Evolutionary conservation across 2,888 invertebrate species (phyloP).

Genomic region (Cheilosia vulpina): DNA sequence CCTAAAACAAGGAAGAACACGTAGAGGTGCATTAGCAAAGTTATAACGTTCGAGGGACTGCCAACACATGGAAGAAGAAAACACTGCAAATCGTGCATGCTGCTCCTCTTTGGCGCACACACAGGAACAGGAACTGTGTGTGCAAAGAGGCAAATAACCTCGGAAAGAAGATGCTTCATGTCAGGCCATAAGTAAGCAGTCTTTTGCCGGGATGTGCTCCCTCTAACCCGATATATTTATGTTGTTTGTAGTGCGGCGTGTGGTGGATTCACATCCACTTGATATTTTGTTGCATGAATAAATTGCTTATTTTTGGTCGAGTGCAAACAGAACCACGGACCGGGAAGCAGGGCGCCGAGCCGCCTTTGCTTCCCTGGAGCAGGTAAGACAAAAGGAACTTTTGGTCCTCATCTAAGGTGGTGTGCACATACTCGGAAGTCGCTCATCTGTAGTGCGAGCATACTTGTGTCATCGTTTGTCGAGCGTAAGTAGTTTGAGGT

Average conservation of each 20-base stretch:
- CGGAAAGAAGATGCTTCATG: slow-evolving; percentile 64
- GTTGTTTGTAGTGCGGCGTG: slow-evolving; percentile 13
- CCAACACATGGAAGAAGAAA: slow-evolving; percentile 21
- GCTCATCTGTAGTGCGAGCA: slow-evolving; percentile 58
- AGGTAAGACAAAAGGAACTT: slow-evolving; percentile 18
- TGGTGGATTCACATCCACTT: slow-evolving; percentile 65
- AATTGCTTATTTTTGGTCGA: slow-evolving; percentile 72
- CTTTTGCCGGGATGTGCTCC: slow-evolving; percentile 52
- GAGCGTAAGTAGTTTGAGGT: slow-evolving; percentile 53
- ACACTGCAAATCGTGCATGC: slow-evolving; percentile 55
- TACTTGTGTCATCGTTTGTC: slow-evolving; percentile 49
- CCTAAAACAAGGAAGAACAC: slow-evolving; percentile 62
- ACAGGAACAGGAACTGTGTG: slow-evolving; percentile 34
- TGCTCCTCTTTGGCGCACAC: slow-evolving; percentile 36
- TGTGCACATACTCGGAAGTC: slow-evolving; percentile 58
- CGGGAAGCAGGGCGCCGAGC: not conserved
- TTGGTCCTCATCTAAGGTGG: slow-evolving; percentile 40
- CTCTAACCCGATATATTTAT: slow-evolving; percentile 28
- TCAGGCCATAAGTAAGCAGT: slow-evolving; percentile 64
- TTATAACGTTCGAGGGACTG: slow-evolving; percentile 18
- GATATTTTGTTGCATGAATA: slow-evolving; percentile 72
- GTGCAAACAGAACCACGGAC: slow-evolving; percentile 49
- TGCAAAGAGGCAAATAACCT: slow-evolving; percentile 67
- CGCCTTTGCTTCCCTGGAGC: slow-evolving; percentile 9
- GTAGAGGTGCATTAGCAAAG: slow-evolving; percentile 64